Conservation (phyloP, 2,113 vertebrate species). For the Oreochromis spilurus region DNA sequence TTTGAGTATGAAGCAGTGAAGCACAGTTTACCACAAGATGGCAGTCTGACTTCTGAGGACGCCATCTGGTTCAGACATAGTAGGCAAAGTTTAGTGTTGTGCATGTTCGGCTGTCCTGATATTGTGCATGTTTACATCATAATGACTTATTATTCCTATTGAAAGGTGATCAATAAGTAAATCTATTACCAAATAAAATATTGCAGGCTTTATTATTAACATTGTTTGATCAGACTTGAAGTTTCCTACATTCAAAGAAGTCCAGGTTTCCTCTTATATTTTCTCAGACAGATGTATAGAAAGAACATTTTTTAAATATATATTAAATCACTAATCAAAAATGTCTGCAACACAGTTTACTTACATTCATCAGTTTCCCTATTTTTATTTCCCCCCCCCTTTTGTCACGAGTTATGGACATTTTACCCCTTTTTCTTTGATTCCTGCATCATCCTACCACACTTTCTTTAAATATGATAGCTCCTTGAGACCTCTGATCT, state of each 20-base stretch:
- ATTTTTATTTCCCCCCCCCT: rapidly evolving
- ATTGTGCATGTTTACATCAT: background rate
- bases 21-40: constrained; percentile 22
- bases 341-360: background rate
- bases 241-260: background rate
- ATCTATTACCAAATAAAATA: background rate
- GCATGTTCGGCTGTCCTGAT: background rate
- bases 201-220: background rate
- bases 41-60: background rate
- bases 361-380: background rate
- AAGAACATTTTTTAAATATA: background rate
- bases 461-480: background rate
- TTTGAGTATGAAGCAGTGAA: background rate
- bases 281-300: background rate
- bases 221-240: background rate
- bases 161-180: background rate
- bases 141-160: background rate
- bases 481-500: background rate
- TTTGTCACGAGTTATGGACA: background rate
- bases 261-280: background rate
- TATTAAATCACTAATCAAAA: background rate
- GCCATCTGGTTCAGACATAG: rapidly evolving
- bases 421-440: background rate
- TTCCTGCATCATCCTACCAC: background rate
- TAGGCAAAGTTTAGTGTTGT: background rate